Conservation (phyloP, 2,888 invertebrate genomes). For the Marasmarcha lunaedactyla region DNA sequence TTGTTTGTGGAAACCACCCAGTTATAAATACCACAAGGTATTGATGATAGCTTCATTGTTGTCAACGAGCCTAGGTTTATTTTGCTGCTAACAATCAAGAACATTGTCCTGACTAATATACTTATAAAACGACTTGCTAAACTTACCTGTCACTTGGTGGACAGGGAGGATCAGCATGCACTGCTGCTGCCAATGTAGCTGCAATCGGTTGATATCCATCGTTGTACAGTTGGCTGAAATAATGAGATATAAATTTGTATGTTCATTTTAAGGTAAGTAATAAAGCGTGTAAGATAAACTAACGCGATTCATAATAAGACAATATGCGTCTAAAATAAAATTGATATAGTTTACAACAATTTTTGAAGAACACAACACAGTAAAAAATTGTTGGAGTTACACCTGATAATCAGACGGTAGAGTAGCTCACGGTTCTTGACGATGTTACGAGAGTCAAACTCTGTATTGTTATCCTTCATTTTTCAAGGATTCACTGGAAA, state of each 20-base stretch:
- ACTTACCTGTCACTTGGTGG: conserved; percentile 88
- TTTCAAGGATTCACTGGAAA: conserved; percentile 13
- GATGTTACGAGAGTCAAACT: conserved; percentile 79
- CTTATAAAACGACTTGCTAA: no score
- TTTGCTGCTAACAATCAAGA: no score
- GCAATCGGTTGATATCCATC: conserved; percentile 97
- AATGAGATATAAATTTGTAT: conserved; percentile 1
- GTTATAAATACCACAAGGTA: no score
- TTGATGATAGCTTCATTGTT: no score
- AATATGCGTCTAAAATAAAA: no score
- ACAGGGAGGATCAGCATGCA: conserved; percentile 93
- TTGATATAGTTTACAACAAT: no score
- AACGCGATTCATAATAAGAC: no score
- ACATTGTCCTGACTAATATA: no score
- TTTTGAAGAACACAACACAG: no score
- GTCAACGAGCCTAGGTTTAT: no score
- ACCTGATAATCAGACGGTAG: conserved; percentile 93
- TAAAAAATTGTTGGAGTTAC: conserved; percentile 6
- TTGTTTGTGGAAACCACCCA: no score
- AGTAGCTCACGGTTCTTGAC: conserved; percentile 90
- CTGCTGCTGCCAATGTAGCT: conserved; percentile 82
- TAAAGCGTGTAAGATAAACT: neutral
- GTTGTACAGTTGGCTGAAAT: conserved; percentile 92
- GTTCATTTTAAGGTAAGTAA: neutral
- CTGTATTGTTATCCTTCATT: conserved; percentile 51